phyloP scores from a whole-genome alignment of 2,888 invertebrate species.

The Drepana falcataria region DNA sequence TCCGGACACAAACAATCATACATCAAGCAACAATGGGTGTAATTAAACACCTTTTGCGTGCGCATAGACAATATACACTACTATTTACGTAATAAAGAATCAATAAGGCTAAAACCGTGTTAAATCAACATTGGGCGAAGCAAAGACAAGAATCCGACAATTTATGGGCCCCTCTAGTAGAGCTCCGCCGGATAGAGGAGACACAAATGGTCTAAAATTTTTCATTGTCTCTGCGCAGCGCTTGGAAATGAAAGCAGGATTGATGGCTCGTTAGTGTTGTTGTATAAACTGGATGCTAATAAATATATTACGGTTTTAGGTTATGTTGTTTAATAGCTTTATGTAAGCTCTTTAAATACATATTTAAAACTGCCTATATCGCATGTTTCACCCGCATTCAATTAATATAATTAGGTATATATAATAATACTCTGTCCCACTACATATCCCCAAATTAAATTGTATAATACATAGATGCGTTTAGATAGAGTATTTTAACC shows the following conservation, averaged over 20 bases:
- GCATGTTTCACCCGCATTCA: too few relatives aligned
- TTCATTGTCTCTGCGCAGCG: constrained; percentile 39
- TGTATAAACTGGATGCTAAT: constrained; percentile 5
- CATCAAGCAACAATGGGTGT: constrained; percentile 53
- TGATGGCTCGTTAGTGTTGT: constrained; percentile 2
- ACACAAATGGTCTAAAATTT: constrained; percentile 48
- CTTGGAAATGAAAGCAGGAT: constrained; percentile 7
- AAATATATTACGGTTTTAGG: constrained; percentile 3
- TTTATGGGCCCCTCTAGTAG: constrained; percentile 63
- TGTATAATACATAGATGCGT: too few relatives aligned
- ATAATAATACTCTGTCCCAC: too few relatives aligned
- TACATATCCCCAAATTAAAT: too few relatives aligned
- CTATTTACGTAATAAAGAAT: constrained; percentile 72
- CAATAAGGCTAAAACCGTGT: constrained; percentile 78
- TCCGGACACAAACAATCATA: constrained; percentile 35
- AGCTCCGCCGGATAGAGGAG: constrained; percentile 47
- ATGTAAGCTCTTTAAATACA: too few relatives aligned
- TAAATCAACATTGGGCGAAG: constrained; percentile 76
- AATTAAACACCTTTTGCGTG: constrained; percentile 69
- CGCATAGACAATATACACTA: constrained; percentile 56
- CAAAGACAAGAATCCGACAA: constrained; percentile 76
- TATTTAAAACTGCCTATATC: too few relatives aligned
- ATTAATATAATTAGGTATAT: too few relatives aligned
- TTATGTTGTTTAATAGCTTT: not conserved
- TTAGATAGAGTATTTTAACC: too few relatives aligned